Base-by-base conservation (phyloP, 2,113 vertebrate genomes). In the Esox niger region DNA sequence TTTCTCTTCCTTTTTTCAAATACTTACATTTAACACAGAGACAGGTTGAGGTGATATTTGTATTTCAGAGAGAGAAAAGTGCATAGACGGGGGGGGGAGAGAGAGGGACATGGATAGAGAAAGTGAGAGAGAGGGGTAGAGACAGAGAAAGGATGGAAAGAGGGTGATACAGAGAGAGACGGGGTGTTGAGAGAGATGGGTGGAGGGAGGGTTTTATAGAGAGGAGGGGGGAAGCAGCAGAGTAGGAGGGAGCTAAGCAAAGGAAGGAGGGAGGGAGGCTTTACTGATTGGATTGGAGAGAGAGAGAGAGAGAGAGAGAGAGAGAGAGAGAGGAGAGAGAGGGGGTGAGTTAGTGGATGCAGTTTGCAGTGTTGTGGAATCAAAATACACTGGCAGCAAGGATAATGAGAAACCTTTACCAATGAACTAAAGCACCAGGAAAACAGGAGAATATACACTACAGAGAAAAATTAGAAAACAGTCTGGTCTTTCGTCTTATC, bases 201-300 rank as follows among this genome's bases (percentile, higher is more conserved):
- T 56, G 6, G 47, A 23, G 27, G 49, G 31, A 25, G 35, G 21
- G 65, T 9, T 23, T 8, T 11, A 25, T 23, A 17, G 38, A 30
- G 49, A n/a, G 35, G 61, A 63, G 52, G 52, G 61, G 60, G 49
- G 52, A n/a, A 35, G 38, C 15, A 26, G n/a, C 21, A 46, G 62
- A 64, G 23, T 15, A 46, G 26, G 23, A 66, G 33, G 55, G 1
- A 27, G 17, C 2, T 21, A 59, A 61, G 59, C 20, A 62, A 66
- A 64, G 23, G 70, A 71, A 30, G 23, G 54, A 69, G 66, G 30
- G 68, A 81, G 78, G 71, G 85, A 77, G 82, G 68, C 67, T 68
- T 79, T 68, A 69, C 76, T 88, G 88, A 90, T 90, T 89, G 88
- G 87, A 88, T 87, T 91, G 86, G 85, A 90, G 88, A 90, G 88